Base-by-base conservation (phyloP, 2,113 vertebrate genomes). In the Dolichotis patagonum region DNA sequence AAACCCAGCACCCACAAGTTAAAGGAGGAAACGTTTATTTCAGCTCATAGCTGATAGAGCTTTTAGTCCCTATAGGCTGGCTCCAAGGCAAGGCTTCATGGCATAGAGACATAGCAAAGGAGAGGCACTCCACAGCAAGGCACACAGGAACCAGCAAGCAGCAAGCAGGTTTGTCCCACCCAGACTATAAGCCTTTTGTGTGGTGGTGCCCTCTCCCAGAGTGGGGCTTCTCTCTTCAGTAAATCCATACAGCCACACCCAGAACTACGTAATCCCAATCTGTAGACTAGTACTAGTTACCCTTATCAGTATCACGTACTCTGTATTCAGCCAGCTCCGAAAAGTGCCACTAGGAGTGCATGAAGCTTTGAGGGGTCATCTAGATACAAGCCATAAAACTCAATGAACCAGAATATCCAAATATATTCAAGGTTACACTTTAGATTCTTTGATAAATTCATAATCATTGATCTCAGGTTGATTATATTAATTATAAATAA, bases 381-480 rank as follows among this genome's bases (percentile, higher is more conserved):
- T 38, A n/a, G 19, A 20, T 71, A 69, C 7, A 69, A n/a, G 35
- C 67, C 32, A 19, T n/a, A 69, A n/a, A 35, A 41, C 12, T 75
- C 22, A 26, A 2, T 94, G 60, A 92, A 7, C 38, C 67, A 93
- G 43, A 77, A 46, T 16, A 32, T 86, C 3, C 54, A 90, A 10
- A 35, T 93, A 52, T 46, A 12, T 46, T 49, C 41, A 92, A 94
- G 14, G 35, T 89, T 35, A 67, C 49, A 77, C 52, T 88, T 89
- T 89, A 75, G 17, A 69, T 96, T 90, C n/a, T 81, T 28, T 3
- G 16, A 54, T 73, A 88, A 85, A 92, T 81, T 92, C 30, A 67
- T 75, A 49, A 92, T 62, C 41, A 80, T 14, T 86, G 65, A 82
- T 19, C 24, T 89, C 58, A 90, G 32, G 86, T 54, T 96, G 73